These are phyloP conservation scores for Drosophila obscura DNA, from an alignment of 1,140 invertebrate genomes.

Conservation along the genomic window DNA sequence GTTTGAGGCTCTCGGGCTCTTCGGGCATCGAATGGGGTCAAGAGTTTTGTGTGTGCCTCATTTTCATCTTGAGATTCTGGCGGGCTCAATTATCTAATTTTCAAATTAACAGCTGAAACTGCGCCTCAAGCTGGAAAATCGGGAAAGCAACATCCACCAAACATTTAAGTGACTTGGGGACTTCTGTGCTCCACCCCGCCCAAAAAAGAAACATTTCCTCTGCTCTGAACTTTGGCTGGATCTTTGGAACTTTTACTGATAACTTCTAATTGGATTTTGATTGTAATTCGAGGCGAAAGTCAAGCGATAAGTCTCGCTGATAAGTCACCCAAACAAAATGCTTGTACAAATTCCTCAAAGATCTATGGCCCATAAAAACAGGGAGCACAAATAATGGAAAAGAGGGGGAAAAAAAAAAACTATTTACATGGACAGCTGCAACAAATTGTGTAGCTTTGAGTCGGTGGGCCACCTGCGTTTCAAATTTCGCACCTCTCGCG, in stretches of 20 bases:
- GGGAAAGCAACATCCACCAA: neutral
- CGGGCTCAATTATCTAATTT: constrained; percentile 69
- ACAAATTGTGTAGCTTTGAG: constrained; percentile 15
- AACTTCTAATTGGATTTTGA: constrained; percentile 72
- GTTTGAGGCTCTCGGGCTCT: neutral
- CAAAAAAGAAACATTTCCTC: constrained; percentile 9
- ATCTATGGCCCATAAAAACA: constrained; percentile 11
- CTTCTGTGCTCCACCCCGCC: too few species aligned
- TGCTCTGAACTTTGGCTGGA: constrained; percentile 32
- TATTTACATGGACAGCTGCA: constrained; percentile 45
- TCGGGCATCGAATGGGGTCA: constrained; percentile 51
- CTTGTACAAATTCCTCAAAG: constrained; percentile 10
- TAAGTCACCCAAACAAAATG: constrained; percentile 31
- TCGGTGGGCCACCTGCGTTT: constrained; percentile 50
- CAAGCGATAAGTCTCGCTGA: constrained; percentile 24
- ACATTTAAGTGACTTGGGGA: neutral
- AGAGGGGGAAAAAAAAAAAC: constrained; percentile 19
- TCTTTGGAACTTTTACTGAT: constrained; percentile 46
- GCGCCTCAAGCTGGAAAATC: constrained; percentile 38
- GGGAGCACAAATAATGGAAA: constrained; percentile 13
- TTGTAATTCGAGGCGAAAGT: constrained; percentile 60
- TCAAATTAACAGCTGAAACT: constrained; percentile 73
- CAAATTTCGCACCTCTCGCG: constrained; percentile 54
- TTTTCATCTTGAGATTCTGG: constrained; percentile 43
- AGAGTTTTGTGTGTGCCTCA: constrained; percentile 49